Evolutionary conservation across 2,888 invertebrate species (phyloP).

Genomic region (Atherix ibis): DNA sequence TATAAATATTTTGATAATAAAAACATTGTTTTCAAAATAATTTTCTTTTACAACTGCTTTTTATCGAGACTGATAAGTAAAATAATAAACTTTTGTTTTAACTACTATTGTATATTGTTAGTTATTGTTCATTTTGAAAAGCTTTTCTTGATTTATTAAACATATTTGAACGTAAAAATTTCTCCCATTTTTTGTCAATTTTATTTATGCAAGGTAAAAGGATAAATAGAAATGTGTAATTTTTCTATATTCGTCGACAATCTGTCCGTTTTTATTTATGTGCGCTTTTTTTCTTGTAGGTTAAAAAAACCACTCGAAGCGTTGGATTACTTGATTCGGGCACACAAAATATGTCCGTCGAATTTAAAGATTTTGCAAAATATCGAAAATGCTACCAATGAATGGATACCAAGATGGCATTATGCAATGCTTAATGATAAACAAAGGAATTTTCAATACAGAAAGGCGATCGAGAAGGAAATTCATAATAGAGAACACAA

Average conservation of each 20-base stretch:
- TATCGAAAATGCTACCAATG: conserved; percentile 40
- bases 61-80: too few species aligned
- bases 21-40: too few species aligned
- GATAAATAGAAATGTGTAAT: not conserved
- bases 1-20: too few species aligned
- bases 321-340: conserved; percentile 10
- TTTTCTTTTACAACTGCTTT: too few species aligned
- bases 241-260: not conserved
- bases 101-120: too few species aligned
- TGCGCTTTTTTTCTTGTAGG: too few species aligned
- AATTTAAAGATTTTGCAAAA: conserved; percentile 9
- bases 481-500: conserved; percentile 34
- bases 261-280: not conserved
- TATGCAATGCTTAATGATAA: conserved; percentile 68
- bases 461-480: conserved; percentile 41
- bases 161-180: too few species aligned
- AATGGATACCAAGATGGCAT: conserved; percentile 64
- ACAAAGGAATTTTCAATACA: conserved; percentile 48
- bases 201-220: not conserved
- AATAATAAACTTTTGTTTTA: too few species aligned
- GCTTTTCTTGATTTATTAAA: too few species aligned
- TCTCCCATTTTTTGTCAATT: too few species aligned
- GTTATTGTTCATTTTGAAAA: too few species aligned
- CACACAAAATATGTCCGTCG: conserved; percentile 8
- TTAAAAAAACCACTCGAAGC: conserved; percentile 12